Evolutionary conservation across 2,113 vertebrate genomes (phyloP), one percentile per base, ranked within the genome.

Genomic region (Osmerus mordax): DNA sequence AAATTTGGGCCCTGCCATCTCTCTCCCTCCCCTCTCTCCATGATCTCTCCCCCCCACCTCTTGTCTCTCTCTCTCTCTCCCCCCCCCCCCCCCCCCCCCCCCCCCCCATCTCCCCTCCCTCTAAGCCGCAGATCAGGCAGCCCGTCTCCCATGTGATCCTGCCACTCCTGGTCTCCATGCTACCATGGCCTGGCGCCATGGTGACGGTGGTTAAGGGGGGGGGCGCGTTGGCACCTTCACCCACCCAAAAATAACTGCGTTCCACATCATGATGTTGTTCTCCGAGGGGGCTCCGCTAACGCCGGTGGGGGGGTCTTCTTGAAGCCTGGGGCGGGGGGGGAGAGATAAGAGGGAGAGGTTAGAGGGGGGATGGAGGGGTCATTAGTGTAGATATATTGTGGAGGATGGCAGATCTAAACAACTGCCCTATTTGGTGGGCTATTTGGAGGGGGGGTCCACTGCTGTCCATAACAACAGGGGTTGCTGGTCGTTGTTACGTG

Each of bases 201-300:
- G 7, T 18, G 54, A 55, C 51, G 58, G 23, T 72, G 83, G 78
- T 5, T 61, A 72, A 72, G 82, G 23, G 65, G 61, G 61, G 69
- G 23, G 23, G 23, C 23, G 78, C 18, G 84, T 74, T 68, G 76
- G 73, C 80, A 69, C 61, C 78, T 72, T 18, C 83, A 89, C 96
- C 94, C 90, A 99, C 97, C 97, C 97, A 93, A 99, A 99, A 94
- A 99, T 99, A 90, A 99, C 97, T 78, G 97, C 97, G 86, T 99
- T 99, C 97, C 97, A 99, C 61, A 97, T 93, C 97, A 99, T 99
- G 85, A 99, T 99, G 79, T 99, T 99, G 89, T 99, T 99, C 89
- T 99, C 97, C 75, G 97, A 98, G 3, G 97, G 97, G 47, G 97
- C 97, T 36, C 97, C 97, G 78, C 97, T 99, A 85, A 99, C 97